Evolutionary conservation across 30 jellyfish, hydroid and myxozoan genomes (phyloP), one percentile per base, ranked within the genome.

Genomic region (Nemopilema nomurai): DNA sequence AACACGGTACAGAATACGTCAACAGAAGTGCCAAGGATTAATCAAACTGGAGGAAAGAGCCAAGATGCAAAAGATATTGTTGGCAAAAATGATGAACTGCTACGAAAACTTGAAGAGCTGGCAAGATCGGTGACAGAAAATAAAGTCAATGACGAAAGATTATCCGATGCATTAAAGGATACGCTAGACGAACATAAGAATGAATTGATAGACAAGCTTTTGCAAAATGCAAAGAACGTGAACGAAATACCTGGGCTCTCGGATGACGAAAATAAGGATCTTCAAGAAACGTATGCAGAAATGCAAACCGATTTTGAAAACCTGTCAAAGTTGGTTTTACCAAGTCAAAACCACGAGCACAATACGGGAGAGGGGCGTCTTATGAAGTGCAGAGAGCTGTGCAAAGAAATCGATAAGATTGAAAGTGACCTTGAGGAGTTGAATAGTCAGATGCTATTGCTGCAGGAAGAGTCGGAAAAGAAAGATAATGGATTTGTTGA

Each of bases 301-400:
- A 83, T 83, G 85, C 73, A 72, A 72, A 31, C 41, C 6, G 86
- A 62, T 8, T 71, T 70, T 27, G 86, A 83, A 33, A 73, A 62
- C 9, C 74, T 83, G 25, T 50, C 51, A 20, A 26, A 83, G 13
- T 31, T 83, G 20, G 32, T 68, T 17, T 74, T 22, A 8, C 74
- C 50, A 27, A 22, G 29, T 17, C 79, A 26, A 24, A 20, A 69
- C 1, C 8, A 28, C 29, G 22, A 6, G 25, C 66, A 71, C 0
- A 62, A 57, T 41, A 22, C 50, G 3, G 90, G 78, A 62, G 68
- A 25, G 17, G 77, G 52, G 62, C 71, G 69, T 18, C 28, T 77
- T 9, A 71, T 4, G 1, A 25, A 53, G 31, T 69, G 86, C 81
- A 77, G 86, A 25, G 83, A 68, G 18, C 51, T 87, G 70, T 70